Base-by-base conservation (phyloP, 2,888 invertebrate genomes). In the Heliconius sara region DNA sequence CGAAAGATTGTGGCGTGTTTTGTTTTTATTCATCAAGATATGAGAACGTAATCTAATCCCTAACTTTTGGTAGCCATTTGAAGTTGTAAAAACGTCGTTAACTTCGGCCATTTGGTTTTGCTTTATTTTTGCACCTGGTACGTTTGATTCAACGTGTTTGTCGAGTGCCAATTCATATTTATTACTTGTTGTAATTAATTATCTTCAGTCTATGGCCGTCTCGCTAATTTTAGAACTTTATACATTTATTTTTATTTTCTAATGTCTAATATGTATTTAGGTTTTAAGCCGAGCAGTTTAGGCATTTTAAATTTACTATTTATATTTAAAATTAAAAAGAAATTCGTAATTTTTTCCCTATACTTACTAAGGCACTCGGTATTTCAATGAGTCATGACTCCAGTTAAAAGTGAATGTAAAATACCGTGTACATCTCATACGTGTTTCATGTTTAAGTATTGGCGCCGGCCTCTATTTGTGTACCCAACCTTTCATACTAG, bases 401-500 rank as follows among this genome's bases (percentile, higher is more conserved):
- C 80, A 80, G 78, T 82, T 80, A 81, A 83, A 84, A 84, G 83
- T 83, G 84, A 84, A 83, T 82, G 85, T 83, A 81, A 87, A 87
- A 87, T 88, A 87, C 87, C 87, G 84, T 87, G 88, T 87, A 86
- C 87, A 91, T 89, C 87, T 89, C 83, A 87, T 85, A 84, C 87
- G 85, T 86, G 88, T 84, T 87, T 86, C 87, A 86, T 85, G 84
- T 85, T 86, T 87, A 87, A 87, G 85, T 85, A 85, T 85, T 87
- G 89, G 89, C 88, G 88, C 82, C 88, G 89, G 88, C 89, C 89
- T 90, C 87, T 91, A 89, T 91, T 91, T 90, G 89, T 90, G 87
- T 90, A 89, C 89, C 88, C 86, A 88, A 87, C 86, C 87, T 88
- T 88, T 80, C 80, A 84, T 84, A 78, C 80, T 70, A 67, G 68